These are phyloP conservation scores for Aplochiton taeniatus DNA, from an alignment of 2,797 vertebrate species.

Conservation along the genomic window DNA sequence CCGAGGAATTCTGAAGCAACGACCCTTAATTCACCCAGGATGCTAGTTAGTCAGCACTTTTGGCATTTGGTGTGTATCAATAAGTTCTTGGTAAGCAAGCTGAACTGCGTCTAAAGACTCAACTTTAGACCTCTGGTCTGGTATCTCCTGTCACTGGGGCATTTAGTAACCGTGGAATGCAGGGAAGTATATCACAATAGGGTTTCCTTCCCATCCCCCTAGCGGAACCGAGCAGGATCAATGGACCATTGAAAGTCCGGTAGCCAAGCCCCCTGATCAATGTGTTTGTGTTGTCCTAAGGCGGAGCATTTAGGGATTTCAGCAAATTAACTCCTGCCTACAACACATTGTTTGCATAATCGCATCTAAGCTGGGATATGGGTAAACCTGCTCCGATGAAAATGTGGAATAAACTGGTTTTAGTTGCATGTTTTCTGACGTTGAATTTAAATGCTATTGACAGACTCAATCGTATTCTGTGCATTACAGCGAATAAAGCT, in stretches of 20 bases:
- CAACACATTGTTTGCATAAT: conserved; percentile 34
- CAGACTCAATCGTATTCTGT: neutral
- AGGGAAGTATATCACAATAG: conserved; percentile 1
- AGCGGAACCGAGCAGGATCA: neutral
- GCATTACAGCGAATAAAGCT: neutral
- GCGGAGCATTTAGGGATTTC: conserved; percentile 25
- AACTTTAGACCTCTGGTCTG: neutral
- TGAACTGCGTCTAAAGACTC: neutral
- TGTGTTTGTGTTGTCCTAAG: conserved; percentile 32
- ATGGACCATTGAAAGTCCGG: conserved; percentile 13
- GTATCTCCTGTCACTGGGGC: neutral
- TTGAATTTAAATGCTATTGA: conserved; percentile 2
- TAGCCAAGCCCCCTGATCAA: conserved; percentile 15
- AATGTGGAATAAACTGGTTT: conserved; percentile 37
- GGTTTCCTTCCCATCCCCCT: neutral
- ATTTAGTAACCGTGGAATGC: neutral
- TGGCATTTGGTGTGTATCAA: conserved; percentile 5
- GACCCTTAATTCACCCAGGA: conserved; percentile 34
- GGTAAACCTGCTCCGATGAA: conserved; percentile 26
- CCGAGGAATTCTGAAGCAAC: conserved; percentile 32
- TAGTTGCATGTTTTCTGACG: conserved; percentile 13
- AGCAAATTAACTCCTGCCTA: conserved; percentile 38
- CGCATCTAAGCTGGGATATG: conserved; percentile 20
- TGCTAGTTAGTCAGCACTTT: conserved; percentile 38
- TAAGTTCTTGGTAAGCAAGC: neutral